phyloP scores from a whole-genome alignment of 2,797 vertebrate genomes.

The Sandelia bainsii region DNA sequence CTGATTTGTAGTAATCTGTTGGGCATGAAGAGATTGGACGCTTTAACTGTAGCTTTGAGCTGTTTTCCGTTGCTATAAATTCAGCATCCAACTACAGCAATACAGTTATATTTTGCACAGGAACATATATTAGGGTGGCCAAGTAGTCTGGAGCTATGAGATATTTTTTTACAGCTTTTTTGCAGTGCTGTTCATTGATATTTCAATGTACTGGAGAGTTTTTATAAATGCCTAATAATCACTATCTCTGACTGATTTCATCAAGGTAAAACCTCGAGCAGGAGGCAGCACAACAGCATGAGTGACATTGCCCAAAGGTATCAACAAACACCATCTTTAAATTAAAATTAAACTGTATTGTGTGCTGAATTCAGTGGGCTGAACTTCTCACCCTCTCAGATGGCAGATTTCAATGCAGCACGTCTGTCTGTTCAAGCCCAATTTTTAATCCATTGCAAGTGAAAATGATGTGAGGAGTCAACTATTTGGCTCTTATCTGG shows the following conservation, averaged over 20 bases:
- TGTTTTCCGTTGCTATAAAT: conserved; percentile 28
- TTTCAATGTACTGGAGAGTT: neutral
- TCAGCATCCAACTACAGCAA: conserved; percentile 3
- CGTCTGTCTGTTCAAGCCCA: neutral
- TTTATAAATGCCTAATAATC: neutral
- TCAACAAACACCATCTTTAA: conserved; percentile 7
- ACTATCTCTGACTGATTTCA: conserved; percentile 3
- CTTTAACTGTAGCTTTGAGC: conserved; percentile 25
- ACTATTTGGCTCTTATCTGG: neutral
- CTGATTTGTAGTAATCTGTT: conserved; percentile 10
- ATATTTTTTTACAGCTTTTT: conserved; percentile 4
- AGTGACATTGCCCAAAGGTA: conserved; percentile 2
- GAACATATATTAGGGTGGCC: neutral
- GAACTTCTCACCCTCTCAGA: neutral
- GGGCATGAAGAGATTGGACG: neutral
- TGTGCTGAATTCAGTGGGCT: neutral
- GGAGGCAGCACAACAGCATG: neutral
- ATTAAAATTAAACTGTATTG: neutral
- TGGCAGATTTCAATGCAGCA: neutral
- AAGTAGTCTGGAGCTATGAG: neutral
- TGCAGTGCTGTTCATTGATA: conserved; percentile 1
- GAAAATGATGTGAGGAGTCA: neutral
- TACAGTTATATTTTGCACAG: neutral
- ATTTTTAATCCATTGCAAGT: neutral
- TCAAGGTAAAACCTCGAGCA: conserved; percentile 23